Conservation (phyloP, 2,888 invertebrate species). For the Teleogryllus oceanicus region DNA sequence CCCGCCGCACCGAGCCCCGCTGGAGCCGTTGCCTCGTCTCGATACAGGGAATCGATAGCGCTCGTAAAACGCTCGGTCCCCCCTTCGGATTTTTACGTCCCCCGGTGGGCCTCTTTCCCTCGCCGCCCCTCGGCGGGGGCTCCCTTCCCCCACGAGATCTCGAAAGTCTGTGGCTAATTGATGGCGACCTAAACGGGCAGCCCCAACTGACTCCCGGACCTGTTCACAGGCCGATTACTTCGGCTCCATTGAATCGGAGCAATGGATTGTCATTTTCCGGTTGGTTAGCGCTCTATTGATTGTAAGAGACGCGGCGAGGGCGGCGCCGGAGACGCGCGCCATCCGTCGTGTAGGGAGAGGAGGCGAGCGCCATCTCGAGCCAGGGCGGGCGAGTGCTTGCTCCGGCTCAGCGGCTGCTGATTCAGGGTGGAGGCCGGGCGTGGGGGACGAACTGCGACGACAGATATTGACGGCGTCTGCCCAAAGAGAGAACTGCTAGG, state of each 20-base stretch:
- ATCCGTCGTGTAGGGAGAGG: not conserved
- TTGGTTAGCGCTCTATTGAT: conserved; percentile 18
- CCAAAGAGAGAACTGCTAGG: too few species aligned
- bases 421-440: too few species aligned
- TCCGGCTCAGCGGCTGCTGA: too few species aligned
- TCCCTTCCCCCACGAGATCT: too few species aligned
- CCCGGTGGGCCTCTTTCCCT: not conserved
- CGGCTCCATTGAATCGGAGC: conserved; percentile 1
- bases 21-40: not conserved
- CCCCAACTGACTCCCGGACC: not conserved
- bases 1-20: too few species aligned
- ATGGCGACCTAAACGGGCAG: not conserved
- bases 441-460: too few species aligned
- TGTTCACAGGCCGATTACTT: not conserved
- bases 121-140: not conserved
- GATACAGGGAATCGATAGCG: conserved; percentile 6
- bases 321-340: not conserved
- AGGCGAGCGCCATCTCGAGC: too few species aligned
- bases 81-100: not conserved
- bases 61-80: not conserved
- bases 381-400: too few species aligned
- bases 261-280: conserved; percentile 18
- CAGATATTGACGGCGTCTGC: too few species aligned
- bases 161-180: not conserved
- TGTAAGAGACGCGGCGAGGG: not conserved